Percentiles rank a stretch among this genome's conserved stretches.
Conservation (phyloP, 2,888 invertebrate genomes). For the Aelia acuminata region DNA sequence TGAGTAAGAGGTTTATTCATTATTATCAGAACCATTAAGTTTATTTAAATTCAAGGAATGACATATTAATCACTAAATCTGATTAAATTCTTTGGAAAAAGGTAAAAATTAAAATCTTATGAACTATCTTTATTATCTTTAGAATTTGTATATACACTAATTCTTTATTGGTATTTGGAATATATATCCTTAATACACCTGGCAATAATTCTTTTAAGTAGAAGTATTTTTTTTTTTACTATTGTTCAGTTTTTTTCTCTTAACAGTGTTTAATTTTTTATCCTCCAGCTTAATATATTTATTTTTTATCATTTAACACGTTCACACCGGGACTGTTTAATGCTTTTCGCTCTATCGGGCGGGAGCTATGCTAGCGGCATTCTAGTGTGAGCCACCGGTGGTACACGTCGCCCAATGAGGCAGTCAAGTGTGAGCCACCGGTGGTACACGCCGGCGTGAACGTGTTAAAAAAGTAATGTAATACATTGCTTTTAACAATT, state of each 20-base stretch:
- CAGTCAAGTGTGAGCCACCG: no score
- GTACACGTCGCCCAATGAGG: no score
- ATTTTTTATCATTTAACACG: neutral
- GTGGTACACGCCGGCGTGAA: no score
- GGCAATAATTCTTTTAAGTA: neutral
- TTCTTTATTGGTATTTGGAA: neutral
- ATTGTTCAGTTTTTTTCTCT: neutral
- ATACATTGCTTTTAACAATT: neutral
- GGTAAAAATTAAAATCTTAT: neutral
- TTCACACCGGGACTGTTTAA: no score
- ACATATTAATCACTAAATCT: neutral
- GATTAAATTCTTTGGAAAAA: neutral
- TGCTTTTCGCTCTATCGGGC: no score
- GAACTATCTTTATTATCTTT: neutral
- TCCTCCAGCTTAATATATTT: neutral
- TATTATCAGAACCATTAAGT: slow-evolving; percentile 13
- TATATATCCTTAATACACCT: neutral
- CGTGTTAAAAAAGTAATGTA: neutral
- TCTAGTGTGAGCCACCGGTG: no score
- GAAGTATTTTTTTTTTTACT: neutral
- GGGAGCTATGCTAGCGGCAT: no score
- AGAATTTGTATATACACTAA: neutral
- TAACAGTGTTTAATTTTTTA: neutral
- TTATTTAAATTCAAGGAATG: neutral
- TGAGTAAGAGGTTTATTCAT: slow-evolving; percentile 21